Percentiles rank a stretch among this genome's conserved stretches.
These are phyloP conservation scores for Ostrea edulis DNA, from an alignment of 1,140 invertebrate species.

Conservation along the genomic window DNA sequence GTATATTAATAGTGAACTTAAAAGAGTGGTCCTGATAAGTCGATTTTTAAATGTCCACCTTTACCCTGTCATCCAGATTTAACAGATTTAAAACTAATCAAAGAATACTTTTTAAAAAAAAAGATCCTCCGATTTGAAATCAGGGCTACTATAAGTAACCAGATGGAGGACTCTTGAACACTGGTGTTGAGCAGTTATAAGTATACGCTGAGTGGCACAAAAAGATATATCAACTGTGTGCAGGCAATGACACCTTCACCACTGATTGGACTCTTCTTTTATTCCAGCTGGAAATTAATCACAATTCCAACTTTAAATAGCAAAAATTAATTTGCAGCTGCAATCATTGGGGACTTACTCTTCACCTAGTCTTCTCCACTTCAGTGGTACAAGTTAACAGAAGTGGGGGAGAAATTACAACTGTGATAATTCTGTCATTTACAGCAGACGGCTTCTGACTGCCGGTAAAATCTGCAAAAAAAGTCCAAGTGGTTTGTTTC, in stretches of 20 bases:
- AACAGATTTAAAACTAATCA: not conserved
- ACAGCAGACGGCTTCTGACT: not conserved
- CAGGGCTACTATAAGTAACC: not conserved
- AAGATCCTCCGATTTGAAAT: slow-evolving; percentile 2
- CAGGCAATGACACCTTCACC: not conserved
- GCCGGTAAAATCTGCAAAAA: not conserved
- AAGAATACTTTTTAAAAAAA: not conserved
- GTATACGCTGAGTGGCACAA: not conserved
- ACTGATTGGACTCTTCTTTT: slow-evolving; percentile 3
- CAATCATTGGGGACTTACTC: not conserved
- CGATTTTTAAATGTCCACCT: slow-evolving; percentile 18
- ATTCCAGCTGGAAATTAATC: slow-evolving; percentile 31
- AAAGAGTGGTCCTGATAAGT: slow-evolving; percentile 27
- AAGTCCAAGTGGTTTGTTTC: not conserved
- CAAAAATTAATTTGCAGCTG: slow-evolving; percentile 37
- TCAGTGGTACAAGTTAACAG: not conserved
- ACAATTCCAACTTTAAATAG: slow-evolving; percentile 33
- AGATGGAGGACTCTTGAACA: not conserved
- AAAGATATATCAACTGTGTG: slow-evolving; percentile 8
- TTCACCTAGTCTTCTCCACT: not conserved
- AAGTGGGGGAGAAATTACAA: not conserved
- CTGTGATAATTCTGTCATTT: not conserved
- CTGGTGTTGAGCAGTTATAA: not conserved
- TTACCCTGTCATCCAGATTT: slow-evolving; percentile 10
- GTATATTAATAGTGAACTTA: slow-evolving; percentile 21